Conservation (phyloP, 2,797 vertebrate genomes). For the Leucoraja ocellata region DNA sequence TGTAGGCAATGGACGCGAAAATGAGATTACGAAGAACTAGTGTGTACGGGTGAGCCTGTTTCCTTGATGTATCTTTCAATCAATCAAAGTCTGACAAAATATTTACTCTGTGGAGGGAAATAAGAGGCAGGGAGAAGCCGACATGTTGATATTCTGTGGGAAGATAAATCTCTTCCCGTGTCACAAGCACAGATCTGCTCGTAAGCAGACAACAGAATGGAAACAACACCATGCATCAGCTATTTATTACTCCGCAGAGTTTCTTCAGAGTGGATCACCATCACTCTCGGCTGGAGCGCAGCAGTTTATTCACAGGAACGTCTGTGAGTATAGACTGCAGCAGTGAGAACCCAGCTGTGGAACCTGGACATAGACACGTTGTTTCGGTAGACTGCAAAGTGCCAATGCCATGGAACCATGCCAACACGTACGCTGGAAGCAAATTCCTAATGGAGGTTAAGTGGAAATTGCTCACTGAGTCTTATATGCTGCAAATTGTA, state of each 20-base stretch:
- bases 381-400: neutral
- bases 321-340: neutral
- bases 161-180: neutral
- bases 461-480: neutral
- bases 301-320: neutral
- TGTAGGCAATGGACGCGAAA: too few relatives aligned
- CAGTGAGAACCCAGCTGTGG: neutral
- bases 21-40: too few relatives aligned
- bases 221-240: neutral
- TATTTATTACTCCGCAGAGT: neutral
- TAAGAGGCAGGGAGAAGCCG: neutral
- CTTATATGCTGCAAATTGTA: neutral
- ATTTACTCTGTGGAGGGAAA: too few relatives aligned
- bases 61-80: too few relatives aligned
- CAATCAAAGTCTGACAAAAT: too few relatives aligned
- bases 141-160: neutral
- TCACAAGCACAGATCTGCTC: neutral
- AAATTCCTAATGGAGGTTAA: neutral
- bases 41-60: too few relatives aligned
- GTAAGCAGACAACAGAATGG: neutral
- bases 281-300: neutral
- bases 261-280: neutral
- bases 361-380: neutral
- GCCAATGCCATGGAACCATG: neutral
- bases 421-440: neutral